These are phyloP conservation scores for Proales similis DNA, from an alignment of 1,140 invertebrate species.

Conservation along the genomic window DNA sequence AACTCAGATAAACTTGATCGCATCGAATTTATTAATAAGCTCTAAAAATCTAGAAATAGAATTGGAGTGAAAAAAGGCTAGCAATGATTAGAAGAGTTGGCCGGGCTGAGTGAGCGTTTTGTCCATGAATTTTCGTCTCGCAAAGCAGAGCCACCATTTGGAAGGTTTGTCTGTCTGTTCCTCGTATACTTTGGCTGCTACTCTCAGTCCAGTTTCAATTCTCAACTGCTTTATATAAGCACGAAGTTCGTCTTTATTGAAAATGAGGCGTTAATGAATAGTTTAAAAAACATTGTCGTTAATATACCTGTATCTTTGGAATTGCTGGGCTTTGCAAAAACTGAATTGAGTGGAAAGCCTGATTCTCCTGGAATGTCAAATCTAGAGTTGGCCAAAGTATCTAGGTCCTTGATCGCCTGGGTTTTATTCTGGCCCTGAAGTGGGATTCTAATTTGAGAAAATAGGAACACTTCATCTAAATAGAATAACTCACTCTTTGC, in stretches of 20 bases:
- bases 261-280: too few species aligned
- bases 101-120: constrained; percentile 31
- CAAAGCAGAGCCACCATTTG: constrained; percentile 98
- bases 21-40: not conserved
- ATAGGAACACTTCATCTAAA: not conserved
- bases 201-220: constrained; percentile 81
- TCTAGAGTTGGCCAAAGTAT: constrained; percentile 82
- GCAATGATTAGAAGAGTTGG: not conserved
- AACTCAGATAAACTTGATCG: not conserved
- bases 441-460: not conserved
- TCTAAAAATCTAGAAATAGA: not conserved
- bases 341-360: constrained; percentile 92
- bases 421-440: constrained; percentile 69
- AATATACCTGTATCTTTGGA: constrained; percentile 57
- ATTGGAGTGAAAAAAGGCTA: not conserved
- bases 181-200: constrained; percentile 83
- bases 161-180: constrained; percentile 84
- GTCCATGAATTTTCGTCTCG: constrained; percentile 99
- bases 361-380: constrained; percentile 93
- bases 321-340: constrained; percentile 75
- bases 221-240: constrained; percentile 86
- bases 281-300: too few species aligned
- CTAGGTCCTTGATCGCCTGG: constrained; percentile 88
- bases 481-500: constrained; percentile 61
- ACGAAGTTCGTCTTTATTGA: constrained; percentile 82